Percentiles rank a stretch among this genome's conserved stretches.
These are phyloP conservation scores for Epinephelus awoara DNA, from an alignment of 2,797 vertebrate species.

Conservation along the genomic window DNA sequence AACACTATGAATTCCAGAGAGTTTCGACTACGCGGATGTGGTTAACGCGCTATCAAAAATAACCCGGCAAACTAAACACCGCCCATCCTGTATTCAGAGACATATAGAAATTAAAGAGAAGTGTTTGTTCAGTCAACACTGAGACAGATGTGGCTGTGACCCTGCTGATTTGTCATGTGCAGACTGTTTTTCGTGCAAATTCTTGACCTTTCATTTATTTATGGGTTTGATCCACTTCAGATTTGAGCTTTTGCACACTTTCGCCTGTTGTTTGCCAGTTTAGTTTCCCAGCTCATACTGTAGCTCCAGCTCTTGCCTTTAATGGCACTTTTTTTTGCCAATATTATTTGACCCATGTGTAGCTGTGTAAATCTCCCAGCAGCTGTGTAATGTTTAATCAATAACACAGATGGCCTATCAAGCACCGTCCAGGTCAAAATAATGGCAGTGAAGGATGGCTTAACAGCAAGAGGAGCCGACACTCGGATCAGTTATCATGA, in stretches of 20 bases:
- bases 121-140: constrained; percentile 37
- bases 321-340: background rate
- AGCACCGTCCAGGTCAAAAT: constrained; percentile 9
- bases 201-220: background rate
- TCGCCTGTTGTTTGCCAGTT: background rate
- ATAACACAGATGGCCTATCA: constrained; percentile 24
- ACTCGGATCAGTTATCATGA: background rate
- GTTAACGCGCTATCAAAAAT: background rate
- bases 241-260: background rate
- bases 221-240: background rate
- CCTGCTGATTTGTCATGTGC: background rate
- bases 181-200: too few species aligned
- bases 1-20: constrained; percentile 2
- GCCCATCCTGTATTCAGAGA: background rate
- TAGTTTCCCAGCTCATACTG: too few species aligned
- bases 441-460: background rate
- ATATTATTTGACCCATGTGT: background rate
- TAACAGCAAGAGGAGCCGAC: background rate
- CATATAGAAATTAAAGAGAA: background rate
- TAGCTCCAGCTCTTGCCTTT: too few species aligned
- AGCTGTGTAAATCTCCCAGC: background rate
- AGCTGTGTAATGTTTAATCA: constrained; percentile 26
- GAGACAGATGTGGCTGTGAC: background rate
- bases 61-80: constrained; percentile 29
- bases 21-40: background rate